Conservation (phyloP, 2,113 vertebrate species). For the Protobothrops flavoviridis region DNA sequence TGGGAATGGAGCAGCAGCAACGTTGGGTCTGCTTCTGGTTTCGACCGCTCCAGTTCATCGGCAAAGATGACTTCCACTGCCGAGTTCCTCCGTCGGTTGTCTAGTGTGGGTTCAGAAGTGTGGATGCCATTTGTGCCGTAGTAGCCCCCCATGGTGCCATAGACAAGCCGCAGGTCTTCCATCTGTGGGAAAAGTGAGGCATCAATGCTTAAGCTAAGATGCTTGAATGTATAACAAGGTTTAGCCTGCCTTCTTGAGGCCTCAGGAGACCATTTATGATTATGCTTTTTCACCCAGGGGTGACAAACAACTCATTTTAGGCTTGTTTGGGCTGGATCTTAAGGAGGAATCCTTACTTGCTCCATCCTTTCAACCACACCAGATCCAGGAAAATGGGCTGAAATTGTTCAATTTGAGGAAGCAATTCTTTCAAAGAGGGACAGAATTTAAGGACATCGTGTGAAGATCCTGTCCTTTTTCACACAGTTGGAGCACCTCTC, state of each 20-base stretch:
- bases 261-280: background rate
- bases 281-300: background rate
- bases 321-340: background rate
- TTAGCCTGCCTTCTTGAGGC: background rate
- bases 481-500: too few species aligned
- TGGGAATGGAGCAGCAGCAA: slow-evolving; percentile 72
- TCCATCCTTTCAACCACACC: background rate
- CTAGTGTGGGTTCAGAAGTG: slow-evolving; percentile 62
- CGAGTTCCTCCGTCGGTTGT: slow-evolving; percentile 72
- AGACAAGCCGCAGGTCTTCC: slow-evolving; percentile 71
- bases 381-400: background rate
- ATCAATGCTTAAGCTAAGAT: too few species aligned
- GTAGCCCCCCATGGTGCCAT: slow-evolving; percentile 50
- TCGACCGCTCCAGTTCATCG: slow-evolving; percentile 64
- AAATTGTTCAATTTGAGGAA: background rate
- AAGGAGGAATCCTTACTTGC: background rate
- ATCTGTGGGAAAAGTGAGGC: slow-evolving; percentile 57
- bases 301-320: background rate
- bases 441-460: too few species aligned
- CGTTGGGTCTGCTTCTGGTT: slow-evolving; percentile 50
- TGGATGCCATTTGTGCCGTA: slow-evolving; percentile 58
- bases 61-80: slow-evolving; percentile 70
- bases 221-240: background rate
- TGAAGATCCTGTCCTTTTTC: too few species aligned
- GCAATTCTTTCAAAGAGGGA: too few species aligned